These are phyloP conservation scores for Amphiprion ocellaris DNA, from an alignment of 2,113 vertebrate species.

Conservation along the genomic window DNA sequence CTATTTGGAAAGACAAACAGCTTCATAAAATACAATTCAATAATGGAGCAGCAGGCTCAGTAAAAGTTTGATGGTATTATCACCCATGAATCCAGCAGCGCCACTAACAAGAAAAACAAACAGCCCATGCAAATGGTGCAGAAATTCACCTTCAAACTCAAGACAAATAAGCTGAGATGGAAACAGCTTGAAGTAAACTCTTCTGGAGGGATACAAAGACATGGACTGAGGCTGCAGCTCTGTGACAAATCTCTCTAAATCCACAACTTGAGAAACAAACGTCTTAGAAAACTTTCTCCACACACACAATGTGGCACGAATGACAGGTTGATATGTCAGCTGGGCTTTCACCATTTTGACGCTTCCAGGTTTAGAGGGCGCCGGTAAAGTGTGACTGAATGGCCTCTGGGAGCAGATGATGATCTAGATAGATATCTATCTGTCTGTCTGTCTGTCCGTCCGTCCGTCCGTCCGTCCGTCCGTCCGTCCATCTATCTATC, in stretches of 20 bases:
- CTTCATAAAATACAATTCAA: slow-evolving; percentile 16
- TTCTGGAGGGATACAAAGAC: background rate
- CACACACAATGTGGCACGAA: no score
- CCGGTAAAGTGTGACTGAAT: no score
- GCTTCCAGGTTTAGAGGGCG: background rate
- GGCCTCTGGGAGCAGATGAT: no score
- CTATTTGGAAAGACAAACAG: background rate
- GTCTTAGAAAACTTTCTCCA: background rate
- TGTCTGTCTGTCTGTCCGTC: no score
- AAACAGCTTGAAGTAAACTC: slow-evolving; percentile 21
- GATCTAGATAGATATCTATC: no score
- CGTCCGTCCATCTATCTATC: no score
- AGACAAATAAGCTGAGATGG: slow-evolving; percentile 5
- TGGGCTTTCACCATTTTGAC: background rate
- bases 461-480: no score
- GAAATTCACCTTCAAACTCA: background rate
- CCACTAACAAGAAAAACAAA: background rate
- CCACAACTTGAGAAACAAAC: slow-evolving; percentile 1
- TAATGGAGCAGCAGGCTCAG: background rate
- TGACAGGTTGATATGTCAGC: background rate
- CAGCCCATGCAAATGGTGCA: slow-evolving; percentile 11
- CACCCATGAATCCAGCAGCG: background rate
- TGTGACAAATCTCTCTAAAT: slow-evolving; percentile 31
- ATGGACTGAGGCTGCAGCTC: background rate
- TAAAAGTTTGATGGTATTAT: slow-evolving; percentile 8